These are phyloP conservation scores for Drosophila mimetica DNA, from an alignment of 2,888 invertebrate species.

Conservation along the genomic window DNA sequence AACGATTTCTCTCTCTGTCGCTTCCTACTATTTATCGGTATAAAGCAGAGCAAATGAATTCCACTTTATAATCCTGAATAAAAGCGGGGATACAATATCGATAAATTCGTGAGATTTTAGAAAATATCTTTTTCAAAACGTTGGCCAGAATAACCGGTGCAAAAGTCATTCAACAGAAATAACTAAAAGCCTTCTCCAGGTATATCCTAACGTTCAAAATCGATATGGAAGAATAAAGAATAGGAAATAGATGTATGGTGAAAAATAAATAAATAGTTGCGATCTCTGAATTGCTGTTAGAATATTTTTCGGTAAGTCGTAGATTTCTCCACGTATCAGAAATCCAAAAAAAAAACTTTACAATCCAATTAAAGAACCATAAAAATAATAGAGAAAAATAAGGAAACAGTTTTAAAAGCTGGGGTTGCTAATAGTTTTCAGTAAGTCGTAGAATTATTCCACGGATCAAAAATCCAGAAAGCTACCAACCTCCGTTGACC, in stretches of 20 bases:
- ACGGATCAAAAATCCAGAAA: neutral
- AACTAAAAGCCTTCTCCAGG: constrained; percentile 3
- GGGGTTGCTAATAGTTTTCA: constrained; percentile 4
- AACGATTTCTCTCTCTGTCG: neutral
- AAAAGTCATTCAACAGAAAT: constrained; percentile 4
- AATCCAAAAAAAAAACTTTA: constrained; percentile 2
- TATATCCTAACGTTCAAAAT: constrained; percentile 3
- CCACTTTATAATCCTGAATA: neutral
- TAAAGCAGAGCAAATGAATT: neutral
- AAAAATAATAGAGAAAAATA: neutral
- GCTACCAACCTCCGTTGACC: constrained; percentile 1
- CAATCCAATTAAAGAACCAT: constrained; percentile 3
- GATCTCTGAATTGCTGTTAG: constrained; percentile 1
- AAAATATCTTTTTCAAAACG: neutral
- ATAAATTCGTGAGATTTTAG: neutral
- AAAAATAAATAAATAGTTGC: constrained; percentile 2
- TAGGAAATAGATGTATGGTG: neutral
- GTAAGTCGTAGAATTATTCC: constrained; percentile 9
- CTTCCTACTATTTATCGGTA: constrained; percentile 1
- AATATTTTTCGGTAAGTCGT: constrained; percentile 6
- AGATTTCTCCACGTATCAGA: constrained; percentile 2
- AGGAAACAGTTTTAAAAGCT: constrained; percentile 5
- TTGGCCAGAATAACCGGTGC: constrained; percentile 3
- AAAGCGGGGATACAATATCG: constrained; percentile 1
- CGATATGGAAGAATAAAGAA: constrained; percentile 4